phyloP scores from a whole-genome alignment of 2,888 invertebrate species.

The Phengaris arion region DNA sequence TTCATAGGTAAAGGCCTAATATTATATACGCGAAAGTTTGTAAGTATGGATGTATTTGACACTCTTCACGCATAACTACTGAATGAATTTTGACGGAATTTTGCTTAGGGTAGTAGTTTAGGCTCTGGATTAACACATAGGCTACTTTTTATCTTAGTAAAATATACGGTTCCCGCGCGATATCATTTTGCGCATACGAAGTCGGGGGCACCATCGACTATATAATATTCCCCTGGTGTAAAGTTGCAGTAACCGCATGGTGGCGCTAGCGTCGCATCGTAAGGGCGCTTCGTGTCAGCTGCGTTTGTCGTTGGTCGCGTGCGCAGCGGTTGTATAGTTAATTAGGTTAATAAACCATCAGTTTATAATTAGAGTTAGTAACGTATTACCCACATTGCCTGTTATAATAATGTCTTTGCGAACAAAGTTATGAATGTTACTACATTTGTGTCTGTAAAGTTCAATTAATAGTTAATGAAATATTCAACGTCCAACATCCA shows the following conservation, averaged over 20 bases:
- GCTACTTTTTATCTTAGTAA: no score
- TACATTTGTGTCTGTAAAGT: not conserved
- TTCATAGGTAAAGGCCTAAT: no score
- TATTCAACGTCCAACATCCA: not conserved
- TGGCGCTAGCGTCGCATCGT: not conserved
- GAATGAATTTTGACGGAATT: no score
- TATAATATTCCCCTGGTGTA: slow-evolving; percentile 7
- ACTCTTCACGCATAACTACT: no score
- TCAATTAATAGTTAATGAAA: not conserved
- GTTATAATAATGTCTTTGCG: not conserved
- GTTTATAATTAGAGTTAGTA: not conserved
- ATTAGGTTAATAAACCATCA: not conserved
- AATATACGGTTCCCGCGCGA: no score
- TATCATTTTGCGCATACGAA: no score
- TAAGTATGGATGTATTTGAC: no score
- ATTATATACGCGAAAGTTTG: no score
- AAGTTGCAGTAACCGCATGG: not conserved
- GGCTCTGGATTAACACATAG: no score
- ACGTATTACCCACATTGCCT: not conserved
- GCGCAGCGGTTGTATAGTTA: not conserved
- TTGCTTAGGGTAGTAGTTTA: no score
- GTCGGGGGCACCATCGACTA: no score
- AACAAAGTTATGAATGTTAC: not conserved
- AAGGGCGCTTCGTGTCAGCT: slow-evolving; percentile 6
- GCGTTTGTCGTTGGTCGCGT: not conserved